Conservation (phyloP, 1,140 invertebrate genomes). For the Bilobella aurantiaca region DNA sequence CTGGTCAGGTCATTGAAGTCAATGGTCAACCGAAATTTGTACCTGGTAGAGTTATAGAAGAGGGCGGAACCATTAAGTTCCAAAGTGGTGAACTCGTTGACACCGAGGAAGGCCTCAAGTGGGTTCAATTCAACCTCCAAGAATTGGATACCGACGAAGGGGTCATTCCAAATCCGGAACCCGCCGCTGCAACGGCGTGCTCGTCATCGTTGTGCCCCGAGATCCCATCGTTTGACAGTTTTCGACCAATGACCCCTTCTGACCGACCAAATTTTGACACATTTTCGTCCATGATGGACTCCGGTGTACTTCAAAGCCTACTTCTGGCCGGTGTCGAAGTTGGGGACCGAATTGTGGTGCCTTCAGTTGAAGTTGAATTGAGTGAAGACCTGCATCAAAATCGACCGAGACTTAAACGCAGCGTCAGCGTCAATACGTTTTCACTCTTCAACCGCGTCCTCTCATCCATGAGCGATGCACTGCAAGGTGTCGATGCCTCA, state of each 20-base stretch:
- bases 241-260: slow-evolving; percentile 2
- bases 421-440: slow-evolving; percentile 14
- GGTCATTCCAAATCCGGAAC: background rate
- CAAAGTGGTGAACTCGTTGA: background rate
- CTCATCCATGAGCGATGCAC: slow-evolving; percentile 8
- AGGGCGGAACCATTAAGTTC: background rate
- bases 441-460: slow-evolving; percentile 15
- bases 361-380: background rate
- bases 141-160: background rate
- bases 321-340: background rate
- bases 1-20: slow-evolving; percentile 10
- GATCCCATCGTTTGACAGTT: background rate
- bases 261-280: background rate
- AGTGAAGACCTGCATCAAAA: background rate
- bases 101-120: slow-evolving; percentile 1
- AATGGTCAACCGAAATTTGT: slow-evolving; percentile 1
- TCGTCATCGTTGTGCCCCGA: background rate
- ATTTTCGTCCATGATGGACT: background rate
- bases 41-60: slow-evolving; percentile 3
- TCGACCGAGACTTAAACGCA: slow-evolving; percentile 4
- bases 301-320: background rate
- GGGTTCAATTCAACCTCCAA: slow-evolving; percentile 7
- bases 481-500: background rate
- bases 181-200: background rate
- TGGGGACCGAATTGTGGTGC: background rate